Evolutionary conservation across 1,140 invertebrate genomes (phyloP).

Genomic region (Pogonognathellus flavescens): DNA sequence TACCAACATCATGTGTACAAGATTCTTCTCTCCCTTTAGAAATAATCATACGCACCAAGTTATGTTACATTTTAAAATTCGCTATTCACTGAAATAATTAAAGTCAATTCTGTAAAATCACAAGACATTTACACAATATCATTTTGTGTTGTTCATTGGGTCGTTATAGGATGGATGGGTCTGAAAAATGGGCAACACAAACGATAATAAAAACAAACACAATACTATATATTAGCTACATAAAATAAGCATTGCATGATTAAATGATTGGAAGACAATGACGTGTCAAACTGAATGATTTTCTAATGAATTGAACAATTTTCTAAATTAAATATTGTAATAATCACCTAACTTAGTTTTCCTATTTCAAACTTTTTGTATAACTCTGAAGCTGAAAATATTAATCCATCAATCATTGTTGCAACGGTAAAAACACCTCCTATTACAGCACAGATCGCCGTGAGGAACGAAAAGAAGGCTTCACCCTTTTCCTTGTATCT

Average conservation of each 20-base stretch:
- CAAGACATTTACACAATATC: too few relatives aligned
- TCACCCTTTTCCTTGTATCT: conserved; percentile 74
- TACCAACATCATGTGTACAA: too few relatives aligned
- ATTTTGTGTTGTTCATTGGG: too few relatives aligned
- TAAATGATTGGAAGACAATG: not conserved
- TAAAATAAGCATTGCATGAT: not conserved
- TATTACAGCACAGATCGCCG: conserved; percentile 79
- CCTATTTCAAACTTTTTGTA: conserved; percentile 74
- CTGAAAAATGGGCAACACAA: too few relatives aligned
- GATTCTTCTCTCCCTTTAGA: too few relatives aligned
- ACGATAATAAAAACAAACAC: too few relatives aligned
- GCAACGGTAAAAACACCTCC: conserved; percentile 80
- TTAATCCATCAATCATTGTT: conserved; percentile 76
- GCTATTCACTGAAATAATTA: too few relatives aligned
- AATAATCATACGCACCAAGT: too few relatives aligned
- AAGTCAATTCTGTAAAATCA: too few relatives aligned
- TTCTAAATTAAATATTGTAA: not conserved
- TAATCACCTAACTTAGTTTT: conserved; percentile 68
- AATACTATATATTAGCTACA: not conserved
- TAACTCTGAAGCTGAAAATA: conserved; percentile 76
- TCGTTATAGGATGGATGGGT: too few relatives aligned
- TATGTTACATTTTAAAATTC: too few relatives aligned
- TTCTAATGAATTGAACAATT: too few relatives aligned
- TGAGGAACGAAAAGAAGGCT: conserved; percentile 77
- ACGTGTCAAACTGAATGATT: conserved; percentile 1